Base-by-base conservation (phyloP, 2,797 vertebrate genomes). In the Cryptoprocta ferox region DNA sequence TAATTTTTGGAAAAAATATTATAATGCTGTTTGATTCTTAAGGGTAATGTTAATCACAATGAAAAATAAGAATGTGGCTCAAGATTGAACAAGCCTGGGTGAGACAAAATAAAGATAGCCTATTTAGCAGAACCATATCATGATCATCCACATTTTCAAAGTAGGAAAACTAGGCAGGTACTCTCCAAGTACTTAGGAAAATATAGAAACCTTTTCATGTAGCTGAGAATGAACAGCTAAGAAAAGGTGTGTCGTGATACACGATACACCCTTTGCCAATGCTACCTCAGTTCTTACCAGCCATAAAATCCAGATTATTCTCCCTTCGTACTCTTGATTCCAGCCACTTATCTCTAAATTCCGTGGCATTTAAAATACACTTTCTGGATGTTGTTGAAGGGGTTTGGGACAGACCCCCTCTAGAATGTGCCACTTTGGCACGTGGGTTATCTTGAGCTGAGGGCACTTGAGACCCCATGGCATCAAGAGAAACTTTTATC, bases 31-130 rank as follows among this genome's bases (percentile, higher is more conserved):
- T 96, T 97, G 37, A 89, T 85, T 76, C 19, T 56, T 66, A 83
- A 88, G 63, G 24, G 26, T 89, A 83, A 92, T 91, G 95, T 97
- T 96, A 95, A 30, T 84, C 95, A 80, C 37, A 59, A 59, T 79
- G 56, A 93, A 66, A 96, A 97, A 93, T 45, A 50, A 82, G 63
- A 85, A 76, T 76, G 37, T 73, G 4, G 59, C 89, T 92, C 19
- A 95, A 81, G 10, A 82, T 66, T 85, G 32, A 97, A 96, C 70
- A 85, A 90, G 83, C 78, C 11, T 97, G 73, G 37, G 21, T 66
- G 35, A 80, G 61, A 48, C 71, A n/a, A 96, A 90, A 97, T 90
- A 96, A 92, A 81, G 97, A 85, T 80, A 32, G n/a, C 7, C 76
- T 66, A 24, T 82, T 75, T 76, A 89, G 61, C 53, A 19, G 32